A percentile compares a stretch with the other conserved stretches of the same genome.
These are phyloP conservation scores for Dinomys branickii DNA, from an alignment of 2,113 vertebrate genomes.

Conservation along the genomic window DNA sequence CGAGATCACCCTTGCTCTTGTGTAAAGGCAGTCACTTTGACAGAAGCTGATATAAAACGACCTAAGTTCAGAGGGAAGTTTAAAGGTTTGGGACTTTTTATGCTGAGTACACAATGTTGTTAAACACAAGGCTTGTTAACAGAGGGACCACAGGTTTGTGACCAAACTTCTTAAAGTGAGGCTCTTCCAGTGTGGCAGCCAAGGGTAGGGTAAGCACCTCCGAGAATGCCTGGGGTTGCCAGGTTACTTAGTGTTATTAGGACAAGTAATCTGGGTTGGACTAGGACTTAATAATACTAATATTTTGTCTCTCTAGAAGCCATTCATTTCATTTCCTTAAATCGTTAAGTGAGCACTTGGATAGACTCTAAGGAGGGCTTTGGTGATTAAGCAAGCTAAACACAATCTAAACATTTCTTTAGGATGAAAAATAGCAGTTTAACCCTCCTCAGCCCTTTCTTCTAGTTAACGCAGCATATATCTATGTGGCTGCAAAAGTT, in stretches of 20 bases:
- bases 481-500: conserved; percentile 1
- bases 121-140: not conserved
- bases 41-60: not conserved
- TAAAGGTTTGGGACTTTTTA: not conserved
- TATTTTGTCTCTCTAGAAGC: not conserved
- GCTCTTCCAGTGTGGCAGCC: not conserved
- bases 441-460: not conserved
- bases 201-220: not conserved
- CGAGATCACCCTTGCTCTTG: not conserved
- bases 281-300: not conserved
- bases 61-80: not conserved
- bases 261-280: not conserved
- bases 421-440: not conserved
- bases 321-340: not conserved
- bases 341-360: not conserved
- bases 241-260: not conserved
- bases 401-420: conserved; percentile 1
- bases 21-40: not conserved
- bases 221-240: not conserved
- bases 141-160: not conserved
- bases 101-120: not conserved
- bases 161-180: not conserved
- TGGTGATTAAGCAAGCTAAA: not conserved
- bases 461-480: not conserved
- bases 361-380: not conserved